A percentile compares a stretch with the other conserved stretches of the same genome.
These are phyloP conservation scores for Allolobophora icterica DNA, from an alignment of 2,888 invertebrate genomes.

Conservation along the genomic window DNA sequence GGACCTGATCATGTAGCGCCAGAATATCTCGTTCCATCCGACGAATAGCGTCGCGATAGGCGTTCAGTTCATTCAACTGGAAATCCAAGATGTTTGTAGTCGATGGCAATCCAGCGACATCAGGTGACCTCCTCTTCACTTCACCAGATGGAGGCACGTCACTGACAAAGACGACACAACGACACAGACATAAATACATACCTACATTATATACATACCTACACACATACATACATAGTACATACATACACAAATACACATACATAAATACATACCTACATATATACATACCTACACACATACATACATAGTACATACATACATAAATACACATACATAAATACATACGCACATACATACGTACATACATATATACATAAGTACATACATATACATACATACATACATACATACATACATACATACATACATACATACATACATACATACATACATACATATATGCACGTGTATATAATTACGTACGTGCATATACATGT, in stretches of 20 bases:
- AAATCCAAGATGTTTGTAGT: not conserved
- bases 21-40: slow-evolving; percentile 25
- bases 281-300: no score
- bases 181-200: no score
- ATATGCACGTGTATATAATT: not conserved
- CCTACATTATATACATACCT: no score
- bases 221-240: no score
- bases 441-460: not conserved
- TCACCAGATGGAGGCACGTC: not conserved
- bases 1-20: not conserved
- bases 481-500: not conserved
- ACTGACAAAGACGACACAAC: not conserved
- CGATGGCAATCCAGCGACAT: not conserved
- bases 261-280: no score
- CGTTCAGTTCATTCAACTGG: slow-evolving; percentile 24
- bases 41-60: not conserved
- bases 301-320: no score
- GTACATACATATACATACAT: not conserved
- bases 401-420: not conserved
- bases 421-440: not conserved
- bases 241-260: not conserved
- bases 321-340: no score
- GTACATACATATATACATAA: not conserved
- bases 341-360: not conserved
- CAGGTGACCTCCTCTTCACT: no score